Conservation (phyloP, 2,113 vertebrate genomes). For the Bubo scandiacus region DNA sequence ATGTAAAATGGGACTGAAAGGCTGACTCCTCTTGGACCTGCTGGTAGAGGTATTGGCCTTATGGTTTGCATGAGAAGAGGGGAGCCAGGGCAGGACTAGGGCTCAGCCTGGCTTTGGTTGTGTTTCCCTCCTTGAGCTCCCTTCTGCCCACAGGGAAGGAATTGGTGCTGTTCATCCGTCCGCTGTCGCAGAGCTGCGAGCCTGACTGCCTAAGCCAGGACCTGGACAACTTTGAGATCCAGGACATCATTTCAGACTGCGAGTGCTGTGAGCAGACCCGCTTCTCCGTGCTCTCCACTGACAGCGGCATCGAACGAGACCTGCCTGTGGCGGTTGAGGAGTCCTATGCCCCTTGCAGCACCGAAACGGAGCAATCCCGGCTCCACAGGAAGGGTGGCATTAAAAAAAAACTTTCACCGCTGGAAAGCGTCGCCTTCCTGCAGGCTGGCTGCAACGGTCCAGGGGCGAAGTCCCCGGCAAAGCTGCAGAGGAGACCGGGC, state of each 20-base stretch:
- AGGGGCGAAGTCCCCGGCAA: background rate
- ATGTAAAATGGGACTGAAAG: background rate
- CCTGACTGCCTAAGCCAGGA: slow-evolving; percentile 64
- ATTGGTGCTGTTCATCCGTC: slow-evolving; percentile 81
- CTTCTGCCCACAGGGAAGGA: slow-evolving; percentile 80
- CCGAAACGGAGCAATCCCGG: slow-evolving; percentile 53
- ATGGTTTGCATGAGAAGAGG: fast-evolving
- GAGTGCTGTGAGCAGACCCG: slow-evolving; percentile 72
- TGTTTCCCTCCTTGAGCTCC: fast-evolving
- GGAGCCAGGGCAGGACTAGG: fast-evolving
- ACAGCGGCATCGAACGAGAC: slow-evolving; percentile 94
- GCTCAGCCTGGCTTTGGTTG: background rate
- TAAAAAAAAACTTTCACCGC: slow-evolving; percentile 77
- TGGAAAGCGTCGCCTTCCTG: slow-evolving; percentile 77
- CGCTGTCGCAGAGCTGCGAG: slow-evolving; percentile 66
- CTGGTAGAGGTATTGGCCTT: background rate
- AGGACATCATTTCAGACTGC: slow-evolving; percentile 68
- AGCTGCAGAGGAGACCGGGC: slow-evolving; percentile 66
- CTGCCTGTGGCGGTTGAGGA: slow-evolving; percentile 63
- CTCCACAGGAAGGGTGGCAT: slow-evolving; percentile 84
- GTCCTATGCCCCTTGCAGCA: fast-evolving
- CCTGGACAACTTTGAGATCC: slow-evolving; percentile 78
- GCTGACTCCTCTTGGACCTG: background rate
- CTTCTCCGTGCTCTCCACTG: slow-evolving; percentile 86
- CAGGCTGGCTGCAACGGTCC: slow-evolving; percentile 72